phyloP scores from a whole-genome alignment of 2,888 invertebrate genomes.

The Tricholauxania praeusta region DNA sequence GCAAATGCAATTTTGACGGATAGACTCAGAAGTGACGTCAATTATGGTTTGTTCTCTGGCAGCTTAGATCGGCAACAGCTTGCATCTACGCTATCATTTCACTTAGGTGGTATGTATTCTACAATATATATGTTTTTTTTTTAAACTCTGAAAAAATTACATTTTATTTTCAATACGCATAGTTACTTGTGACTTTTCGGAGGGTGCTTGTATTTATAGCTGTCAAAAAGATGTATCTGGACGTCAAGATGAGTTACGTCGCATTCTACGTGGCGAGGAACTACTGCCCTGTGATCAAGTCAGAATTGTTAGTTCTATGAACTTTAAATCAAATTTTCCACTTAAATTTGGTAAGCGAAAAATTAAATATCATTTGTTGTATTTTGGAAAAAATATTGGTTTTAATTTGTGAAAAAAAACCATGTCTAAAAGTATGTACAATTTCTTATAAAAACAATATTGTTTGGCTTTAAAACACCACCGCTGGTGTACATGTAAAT shows the following conservation, averaged over 20 bases:
- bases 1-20: constrained; percentile 47
- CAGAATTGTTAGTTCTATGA: background rate
- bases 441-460: too few relatives aligned
- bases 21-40: constrained; percentile 45
- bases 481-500: too few relatives aligned
- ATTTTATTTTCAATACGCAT: constrained; percentile 43
- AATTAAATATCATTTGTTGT: too few relatives aligned
- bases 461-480: too few relatives aligned
- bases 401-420: too few relatives aligned
- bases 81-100: constrained; percentile 48
- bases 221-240: constrained; percentile 57
- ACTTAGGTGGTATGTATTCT: constrained; percentile 59
- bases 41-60: constrained; percentile 54
- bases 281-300: constrained; percentile 43
- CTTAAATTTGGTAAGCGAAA: too few relatives aligned
- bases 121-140: background rate
- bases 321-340: background rate
- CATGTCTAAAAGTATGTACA: too few relatives aligned
- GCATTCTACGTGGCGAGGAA: constrained; percentile 53
- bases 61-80: constrained; percentile 47
- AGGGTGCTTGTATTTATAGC: constrained; percentile 67
- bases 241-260: constrained; percentile 55
- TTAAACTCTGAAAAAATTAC: background rate
- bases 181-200: constrained; percentile 64
- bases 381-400: too few relatives aligned